phyloP scores from a whole-genome alignment of 2,113 vertebrate species.

The Cavia porcellus region DNA sequence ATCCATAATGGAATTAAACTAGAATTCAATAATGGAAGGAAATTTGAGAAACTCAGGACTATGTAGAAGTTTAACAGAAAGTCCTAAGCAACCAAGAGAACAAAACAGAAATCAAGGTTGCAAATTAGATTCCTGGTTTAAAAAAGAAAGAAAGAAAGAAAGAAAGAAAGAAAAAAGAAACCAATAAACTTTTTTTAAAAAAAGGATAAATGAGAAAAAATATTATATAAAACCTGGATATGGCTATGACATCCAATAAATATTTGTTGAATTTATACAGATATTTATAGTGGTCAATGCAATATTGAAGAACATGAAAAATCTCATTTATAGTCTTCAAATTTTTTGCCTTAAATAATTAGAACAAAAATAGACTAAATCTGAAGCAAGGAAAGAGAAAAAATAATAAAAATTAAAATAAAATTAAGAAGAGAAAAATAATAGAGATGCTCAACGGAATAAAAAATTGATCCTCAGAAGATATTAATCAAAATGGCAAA shows the following conservation, averaged over 20 bases:
- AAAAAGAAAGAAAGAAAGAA: no score
- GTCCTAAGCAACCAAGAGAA: not conserved
- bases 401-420: not conserved
- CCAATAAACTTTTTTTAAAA: not conserved
- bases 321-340: not conserved
- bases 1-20: not conserved
- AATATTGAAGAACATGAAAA: not conserved
- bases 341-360: not conserved
- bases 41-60: not conserved
- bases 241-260: not conserved
- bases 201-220: not conserved
- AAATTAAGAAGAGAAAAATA: not conserved
- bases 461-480: not conserved
- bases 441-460: not conserved
- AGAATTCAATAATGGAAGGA: not conserved
- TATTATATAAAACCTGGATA: not conserved
- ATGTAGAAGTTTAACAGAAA: constrained; percentile 1
- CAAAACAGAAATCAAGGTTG: not conserved
- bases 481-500: not conserved
- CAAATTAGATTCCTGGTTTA: no score
- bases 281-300: not conserved
- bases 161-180: no score
- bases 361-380: not conserved
- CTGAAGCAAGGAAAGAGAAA: not conserved
- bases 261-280: not conserved